Percentiles rank a stretch among this genome's conserved stretches.
These are phyloP conservation scores for Oryzias curvinotus DNA, from an alignment of 2,113 vertebrate genomes.

Conservation along the genomic window DNA sequence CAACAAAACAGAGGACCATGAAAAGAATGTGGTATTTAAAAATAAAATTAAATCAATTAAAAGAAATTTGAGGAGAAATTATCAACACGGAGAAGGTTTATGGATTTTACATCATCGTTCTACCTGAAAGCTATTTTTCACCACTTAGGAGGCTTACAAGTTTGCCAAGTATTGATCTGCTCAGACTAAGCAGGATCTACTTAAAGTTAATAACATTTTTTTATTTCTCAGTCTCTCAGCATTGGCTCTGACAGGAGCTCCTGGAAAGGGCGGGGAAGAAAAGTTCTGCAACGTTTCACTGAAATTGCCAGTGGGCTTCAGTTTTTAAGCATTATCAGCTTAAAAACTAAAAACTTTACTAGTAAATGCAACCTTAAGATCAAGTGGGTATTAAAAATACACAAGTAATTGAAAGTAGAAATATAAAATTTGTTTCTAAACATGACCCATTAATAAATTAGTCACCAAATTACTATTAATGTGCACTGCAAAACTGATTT, in stretches of 20 bases:
- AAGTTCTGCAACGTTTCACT: neutral
- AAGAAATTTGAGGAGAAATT: neutral
- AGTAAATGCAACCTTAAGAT: too few relatives aligned
- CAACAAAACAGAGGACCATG: slow-evolving; percentile 23
- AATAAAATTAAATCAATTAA: too few relatives aligned
- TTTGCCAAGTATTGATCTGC: slow-evolving; percentile 53
- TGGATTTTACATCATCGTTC: slow-evolving; percentile 12
- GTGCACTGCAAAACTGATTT: too few relatives aligned
- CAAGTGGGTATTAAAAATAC: too few relatives aligned
- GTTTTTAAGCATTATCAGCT: too few relatives aligned
- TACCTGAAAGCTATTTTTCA: slow-evolving; percentile 21
- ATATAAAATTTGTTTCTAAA: too few relatives aligned
- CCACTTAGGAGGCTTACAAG: slow-evolving; percentile 10
- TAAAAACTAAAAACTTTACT: too few relatives aligned
- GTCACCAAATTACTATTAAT: too few relatives aligned
- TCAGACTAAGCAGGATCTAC: slow-evolving; percentile 45
- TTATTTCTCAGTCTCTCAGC: neutral
- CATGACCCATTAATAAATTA: too few relatives aligned
- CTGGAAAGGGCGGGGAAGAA: slow-evolving; percentile 1
- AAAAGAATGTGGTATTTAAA: too few relatives aligned
- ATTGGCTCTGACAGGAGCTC: slow-evolving; percentile 9
- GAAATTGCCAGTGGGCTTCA: too few relatives aligned
- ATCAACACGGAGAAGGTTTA: slow-evolving; percentile 1
- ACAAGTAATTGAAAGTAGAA: too few relatives aligned
- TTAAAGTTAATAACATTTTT: slow-evolving; percentile 39